Evolutionary conservation across 2,113 vertebrate species (phyloP), one percentile per base, ranked within the genome.

Genomic region (Platichthys stellatus): DNA sequence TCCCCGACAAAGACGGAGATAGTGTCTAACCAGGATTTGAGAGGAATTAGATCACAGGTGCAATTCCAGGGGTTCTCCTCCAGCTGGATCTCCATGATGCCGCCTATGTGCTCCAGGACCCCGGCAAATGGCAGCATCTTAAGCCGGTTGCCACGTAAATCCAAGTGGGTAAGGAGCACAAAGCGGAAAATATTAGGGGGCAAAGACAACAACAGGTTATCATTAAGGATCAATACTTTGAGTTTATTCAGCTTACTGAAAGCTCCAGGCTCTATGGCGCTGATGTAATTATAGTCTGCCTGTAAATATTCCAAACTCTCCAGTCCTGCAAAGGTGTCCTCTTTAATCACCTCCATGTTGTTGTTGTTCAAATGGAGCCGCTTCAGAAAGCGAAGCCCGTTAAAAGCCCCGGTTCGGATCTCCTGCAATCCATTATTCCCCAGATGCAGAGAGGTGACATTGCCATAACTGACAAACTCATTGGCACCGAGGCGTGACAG

Each of bases 41-140:
- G 96, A 0, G 98, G 96, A 51, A 98, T 95, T 67, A 99, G 89
- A 85, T 99, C 98, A 0, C 98, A 99, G 23, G 97, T 99, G 91
- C 98, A 99, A 72, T 99, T 99, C 98, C 98, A 99, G 0, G 98
- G 98, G 77, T 99, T 99, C 83, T 99, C 98, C 80, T 99, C 98
- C 74, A 99, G 93, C 93, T 99, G 97, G 81, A 99, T 99, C 91
- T 99, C 98, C 97, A 99, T 98, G 86, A 99, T 99, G 38, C 98
- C 97, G 0, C 98, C 97, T 0, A 99, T 98, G 85, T 99, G 97
- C 87, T 99, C 98, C 68, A 99, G 89, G 67, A 99, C 98, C 0
- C 98, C 98, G 0, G 97, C 96, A 53, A 99, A 99, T 11, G 98
- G 98, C 93, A 99, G 92, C 89, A 94, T 97, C 84, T 98, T 98